These are phyloP conservation scores for Scaptomyza reducta DNA, from an alignment of 2,888 invertebrate species.

Conservation along the genomic window DNA sequence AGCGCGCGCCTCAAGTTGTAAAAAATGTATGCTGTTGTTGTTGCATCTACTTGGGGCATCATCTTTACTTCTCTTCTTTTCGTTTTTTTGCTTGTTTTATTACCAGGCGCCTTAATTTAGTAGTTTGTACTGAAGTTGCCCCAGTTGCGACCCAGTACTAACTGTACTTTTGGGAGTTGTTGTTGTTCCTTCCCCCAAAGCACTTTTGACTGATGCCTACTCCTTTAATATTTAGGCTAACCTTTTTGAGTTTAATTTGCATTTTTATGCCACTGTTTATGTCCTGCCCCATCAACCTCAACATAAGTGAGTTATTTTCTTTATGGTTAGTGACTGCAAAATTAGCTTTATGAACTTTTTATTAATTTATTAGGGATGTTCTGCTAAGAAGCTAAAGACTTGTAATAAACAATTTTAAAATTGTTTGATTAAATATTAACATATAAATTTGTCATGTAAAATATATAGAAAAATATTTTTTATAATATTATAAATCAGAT, in stretches of 20 bases:
- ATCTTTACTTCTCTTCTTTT: slow-evolving; percentile 29
- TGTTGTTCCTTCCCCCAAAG: slow-evolving; percentile 5
- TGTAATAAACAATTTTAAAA: too few species aligned
- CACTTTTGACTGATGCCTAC: slow-evolving; percentile 36
- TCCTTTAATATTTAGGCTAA: slow-evolving; percentile 34
- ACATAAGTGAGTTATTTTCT: slow-evolving; percentile 38
- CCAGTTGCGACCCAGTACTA: slow-evolving; percentile 42
- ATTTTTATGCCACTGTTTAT: slow-evolving; percentile 54
- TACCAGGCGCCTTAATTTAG: slow-evolving; percentile 71
- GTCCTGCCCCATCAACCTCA: background rate
- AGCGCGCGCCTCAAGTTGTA: slow-evolving; percentile 73
- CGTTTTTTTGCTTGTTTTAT: slow-evolving; percentile 60
- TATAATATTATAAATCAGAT: too few species aligned
- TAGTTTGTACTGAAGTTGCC: slow-evolving; percentile 61
- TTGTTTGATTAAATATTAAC: too few species aligned
- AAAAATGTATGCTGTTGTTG: slow-evolving; percentile 64
- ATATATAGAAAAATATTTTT: too few species aligned
- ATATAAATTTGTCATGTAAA: too few species aligned
- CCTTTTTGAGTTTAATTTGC: slow-evolving; percentile 64
- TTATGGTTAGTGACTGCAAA: background rate
- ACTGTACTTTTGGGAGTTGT: slow-evolving; percentile 68
- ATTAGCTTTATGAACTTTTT: slow-evolving; percentile 3
- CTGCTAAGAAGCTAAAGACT: too few species aligned
- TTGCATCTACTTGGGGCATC: slow-evolving; percentile 34
- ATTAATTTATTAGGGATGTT: slow-evolving; percentile 4